phyloP scores from a whole-genome alignment of 92 coral and sea anemone genomes.

The Paragorgia papillata region DNA sequence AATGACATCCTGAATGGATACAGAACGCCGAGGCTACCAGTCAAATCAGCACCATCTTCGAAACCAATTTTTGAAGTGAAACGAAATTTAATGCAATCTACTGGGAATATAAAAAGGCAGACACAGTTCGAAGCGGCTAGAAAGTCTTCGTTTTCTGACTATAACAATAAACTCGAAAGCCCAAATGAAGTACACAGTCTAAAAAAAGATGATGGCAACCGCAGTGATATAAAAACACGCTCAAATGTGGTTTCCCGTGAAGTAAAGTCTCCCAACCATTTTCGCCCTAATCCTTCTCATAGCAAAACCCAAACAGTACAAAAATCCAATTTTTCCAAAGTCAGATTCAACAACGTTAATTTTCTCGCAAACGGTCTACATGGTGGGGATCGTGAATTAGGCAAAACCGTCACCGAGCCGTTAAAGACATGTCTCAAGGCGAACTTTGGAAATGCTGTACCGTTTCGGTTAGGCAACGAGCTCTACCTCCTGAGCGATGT shows the following conservation, averaged over 20 bases:
- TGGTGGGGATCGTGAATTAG: neutral
- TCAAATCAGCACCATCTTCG: neutral
- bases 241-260: too few species aligned
- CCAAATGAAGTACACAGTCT: too few species aligned
- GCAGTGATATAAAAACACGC: too few species aligned
- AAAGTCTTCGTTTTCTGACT: too few species aligned
- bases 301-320: too few species aligned
- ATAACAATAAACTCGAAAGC: too few species aligned
- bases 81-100: neutral
- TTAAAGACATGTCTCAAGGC: neutral
- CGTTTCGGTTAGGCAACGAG: neutral
- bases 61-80: neutral
- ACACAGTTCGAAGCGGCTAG: too few species aligned
- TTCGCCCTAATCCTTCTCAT: too few species aligned
- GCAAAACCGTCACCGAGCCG: neutral
- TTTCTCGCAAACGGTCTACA: neutral
- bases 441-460: neutral
- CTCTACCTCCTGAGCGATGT: constrained; percentile 10
- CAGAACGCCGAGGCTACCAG: constrained; percentile 15
- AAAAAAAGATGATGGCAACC: too few species aligned
- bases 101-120: neutral
- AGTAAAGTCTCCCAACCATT: too few species aligned
- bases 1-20: constrained; percentile 33
- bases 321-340: too few species aligned
- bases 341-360: too few species aligned